Conservation (phyloP, 2,797 vertebrate genomes). For the Sebastes itinus region DNA sequence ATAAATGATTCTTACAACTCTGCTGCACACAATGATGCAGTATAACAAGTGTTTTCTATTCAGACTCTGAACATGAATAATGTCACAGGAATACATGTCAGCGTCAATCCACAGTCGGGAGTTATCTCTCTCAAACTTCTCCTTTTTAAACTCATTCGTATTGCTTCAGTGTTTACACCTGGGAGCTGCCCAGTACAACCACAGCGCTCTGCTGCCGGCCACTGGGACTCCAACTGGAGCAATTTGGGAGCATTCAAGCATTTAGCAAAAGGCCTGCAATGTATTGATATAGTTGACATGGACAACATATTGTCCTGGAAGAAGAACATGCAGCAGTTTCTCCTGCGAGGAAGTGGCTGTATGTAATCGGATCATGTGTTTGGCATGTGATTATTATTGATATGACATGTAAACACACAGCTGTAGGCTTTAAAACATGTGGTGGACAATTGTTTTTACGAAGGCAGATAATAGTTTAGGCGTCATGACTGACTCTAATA, state of each 20-base stretch:
- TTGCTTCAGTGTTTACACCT: slow-evolving; percentile 17
- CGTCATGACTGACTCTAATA: not conserved
- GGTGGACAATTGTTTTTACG: not conserved
- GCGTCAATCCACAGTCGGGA: slow-evolving; percentile 7
- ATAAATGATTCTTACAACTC: not conserved
- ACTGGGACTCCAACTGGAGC: slow-evolving; percentile 7
- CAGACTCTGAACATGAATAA: slow-evolving; percentile 1
- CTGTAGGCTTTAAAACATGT: not conserved
- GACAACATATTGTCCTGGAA: not conserved
- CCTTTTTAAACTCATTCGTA: slow-evolving; percentile 6
- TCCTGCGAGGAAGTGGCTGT: not conserved
- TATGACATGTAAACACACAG: too few relatives aligned
- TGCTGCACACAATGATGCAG: not conserved
- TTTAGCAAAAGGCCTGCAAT: slow-evolving; percentile 2
- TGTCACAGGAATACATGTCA: slow-evolving; percentile 3
- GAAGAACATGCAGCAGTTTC: not conserved
- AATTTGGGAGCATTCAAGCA: slow-evolving; percentile 37
- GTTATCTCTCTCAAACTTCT: slow-evolving; percentile 20
- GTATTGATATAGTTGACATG: slow-evolving; percentile 28
- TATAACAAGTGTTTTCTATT: slow-evolving; percentile 8
- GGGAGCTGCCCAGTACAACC: slow-evolving; percentile 10
- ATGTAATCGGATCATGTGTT: not conserved
- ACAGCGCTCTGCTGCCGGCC: not conserved
- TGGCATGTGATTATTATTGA: not conserved
- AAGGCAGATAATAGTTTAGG: not conserved